These are phyloP conservation scores for Barypeithes pellucidus DNA, from an alignment of 2,888 invertebrate genomes.

Conservation along the genomic window DNA sequence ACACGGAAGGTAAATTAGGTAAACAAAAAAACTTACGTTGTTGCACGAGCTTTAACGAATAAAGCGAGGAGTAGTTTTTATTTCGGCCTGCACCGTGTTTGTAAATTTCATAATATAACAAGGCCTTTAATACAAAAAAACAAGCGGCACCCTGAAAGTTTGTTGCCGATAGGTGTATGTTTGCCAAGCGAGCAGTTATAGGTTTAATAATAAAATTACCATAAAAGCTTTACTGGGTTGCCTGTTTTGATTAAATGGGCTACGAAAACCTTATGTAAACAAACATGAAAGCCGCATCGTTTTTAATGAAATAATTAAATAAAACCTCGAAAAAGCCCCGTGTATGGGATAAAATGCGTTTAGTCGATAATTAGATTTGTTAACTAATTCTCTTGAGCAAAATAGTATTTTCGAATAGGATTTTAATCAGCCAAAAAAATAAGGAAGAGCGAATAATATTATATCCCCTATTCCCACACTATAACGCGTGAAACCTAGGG, in stretches of 20 bases:
- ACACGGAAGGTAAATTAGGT: neutral
- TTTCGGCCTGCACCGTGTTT: neutral
- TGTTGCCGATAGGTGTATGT: constrained; percentile 22
- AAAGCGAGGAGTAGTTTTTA: constrained; percentile 2
- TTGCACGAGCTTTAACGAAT: constrained; percentile 1
- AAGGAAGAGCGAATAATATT: too few species aligned
- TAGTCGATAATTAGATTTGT: constrained; percentile 16
- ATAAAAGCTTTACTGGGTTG: constrained; percentile 29
- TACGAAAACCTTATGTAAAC: constrained; percentile 31
- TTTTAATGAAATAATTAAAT: constrained; percentile 32
- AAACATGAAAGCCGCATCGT: constrained; percentile 34
- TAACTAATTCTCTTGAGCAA: neutral
- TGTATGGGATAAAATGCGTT: constrained; percentile 17
- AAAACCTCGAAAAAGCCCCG: constrained; percentile 15
- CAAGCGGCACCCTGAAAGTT: constrained; percentile 15
- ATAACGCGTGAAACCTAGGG: too few species aligned
- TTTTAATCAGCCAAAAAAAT: too few species aligned
- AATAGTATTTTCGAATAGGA: neutral
- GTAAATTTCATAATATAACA: constrained; percentile 21
- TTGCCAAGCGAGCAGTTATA: constrained; percentile 26
- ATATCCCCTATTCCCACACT: too few species aligned
- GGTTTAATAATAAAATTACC: constrained; percentile 33
- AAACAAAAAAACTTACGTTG: constrained; percentile 12
- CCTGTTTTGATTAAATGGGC: constrained; percentile 32
- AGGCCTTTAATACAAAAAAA: constrained; percentile 26